Conservation (phyloP, 2,888 invertebrate species). For the Ceriagrion tenellum region DNA sequence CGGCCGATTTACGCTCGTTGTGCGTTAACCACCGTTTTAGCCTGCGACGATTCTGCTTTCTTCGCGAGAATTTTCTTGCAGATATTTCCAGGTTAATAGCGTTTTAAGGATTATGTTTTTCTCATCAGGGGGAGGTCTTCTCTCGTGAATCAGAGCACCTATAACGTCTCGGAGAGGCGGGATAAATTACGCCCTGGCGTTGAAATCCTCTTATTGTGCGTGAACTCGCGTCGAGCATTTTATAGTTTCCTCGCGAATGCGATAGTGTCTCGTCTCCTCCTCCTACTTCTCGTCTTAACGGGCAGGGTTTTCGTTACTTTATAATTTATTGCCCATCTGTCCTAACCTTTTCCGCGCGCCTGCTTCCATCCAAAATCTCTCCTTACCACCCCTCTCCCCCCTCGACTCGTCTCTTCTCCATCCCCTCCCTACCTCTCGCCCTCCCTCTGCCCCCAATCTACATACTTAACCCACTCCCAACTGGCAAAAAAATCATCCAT, state of each 20-base stretch:
- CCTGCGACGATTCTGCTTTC: too few species aligned
- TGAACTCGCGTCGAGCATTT: background rate
- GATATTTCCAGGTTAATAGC: too few species aligned
- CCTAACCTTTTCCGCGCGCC: background rate
- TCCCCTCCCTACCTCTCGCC: background rate
- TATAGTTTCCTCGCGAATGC: background rate
- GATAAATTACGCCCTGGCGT: background rate
- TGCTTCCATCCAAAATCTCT: too few species aligned
- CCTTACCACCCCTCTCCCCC: background rate
- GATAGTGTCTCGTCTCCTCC: background rate
- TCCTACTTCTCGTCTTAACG: background rate
- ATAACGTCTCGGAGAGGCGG: background rate
- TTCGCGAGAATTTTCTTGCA: too few species aligned
- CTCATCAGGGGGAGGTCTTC: background rate
- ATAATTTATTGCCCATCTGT: constrained; percentile 2
- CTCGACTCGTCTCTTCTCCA: background rate
- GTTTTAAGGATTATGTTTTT: background rate
- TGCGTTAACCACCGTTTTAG: too few species aligned
- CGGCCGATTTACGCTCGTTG: too few species aligned
- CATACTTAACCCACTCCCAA: constrained; percentile 18
- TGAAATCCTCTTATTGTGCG: constrained; percentile 8
- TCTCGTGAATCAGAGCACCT: background rate
- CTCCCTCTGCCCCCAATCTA: background rate
- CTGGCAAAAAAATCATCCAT: background rate
- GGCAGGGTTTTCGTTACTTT: background rate